Evolutionary conservation across 2,888 invertebrate species (phyloP).

Genomic region (Alloscopus bannaensis): DNA sequence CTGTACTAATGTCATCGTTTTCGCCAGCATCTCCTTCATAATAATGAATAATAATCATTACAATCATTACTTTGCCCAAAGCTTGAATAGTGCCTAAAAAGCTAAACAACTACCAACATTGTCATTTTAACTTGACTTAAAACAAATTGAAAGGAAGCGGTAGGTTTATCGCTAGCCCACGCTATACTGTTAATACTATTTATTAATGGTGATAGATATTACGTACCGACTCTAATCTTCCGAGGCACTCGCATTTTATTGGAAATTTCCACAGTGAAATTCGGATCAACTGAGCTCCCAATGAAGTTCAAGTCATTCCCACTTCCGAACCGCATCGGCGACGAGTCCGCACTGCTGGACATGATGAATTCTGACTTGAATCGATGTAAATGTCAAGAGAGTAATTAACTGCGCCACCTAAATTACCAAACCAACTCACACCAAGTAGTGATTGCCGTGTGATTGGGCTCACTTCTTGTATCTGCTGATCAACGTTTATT

Average conservation of each 20-base stretch:
- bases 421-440: too few species aligned
- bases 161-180: too few species aligned
- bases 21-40: constrained; percentile 61
- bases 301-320: constrained; percentile 54
- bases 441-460: too few species aligned
- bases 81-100: background rate
- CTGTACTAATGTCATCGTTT: constrained; percentile 65
- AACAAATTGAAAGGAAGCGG: too few species aligned
- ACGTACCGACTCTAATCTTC: constrained; percentile 83
- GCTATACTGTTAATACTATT: too few species aligned
- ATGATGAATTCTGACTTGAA: too few species aligned
- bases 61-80: background rate
- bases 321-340: constrained; percentile 60
- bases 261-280: constrained; percentile 86
- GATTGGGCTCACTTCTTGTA: too few species aligned
- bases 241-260: constrained; percentile 89
- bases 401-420: too few species aligned
- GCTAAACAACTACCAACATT: constrained; percentile 6
- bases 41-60: constrained; percentile 34
- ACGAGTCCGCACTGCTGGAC: constrained; percentile 58
- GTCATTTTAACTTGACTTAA: too few species aligned
- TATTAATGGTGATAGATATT: background rate
- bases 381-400: too few species aligned
- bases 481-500: too few species aligned
- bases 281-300: constrained; percentile 78